Conservation (phyloP, 2,888 invertebrate species). For the Spodoptera littoralis region DNA sequence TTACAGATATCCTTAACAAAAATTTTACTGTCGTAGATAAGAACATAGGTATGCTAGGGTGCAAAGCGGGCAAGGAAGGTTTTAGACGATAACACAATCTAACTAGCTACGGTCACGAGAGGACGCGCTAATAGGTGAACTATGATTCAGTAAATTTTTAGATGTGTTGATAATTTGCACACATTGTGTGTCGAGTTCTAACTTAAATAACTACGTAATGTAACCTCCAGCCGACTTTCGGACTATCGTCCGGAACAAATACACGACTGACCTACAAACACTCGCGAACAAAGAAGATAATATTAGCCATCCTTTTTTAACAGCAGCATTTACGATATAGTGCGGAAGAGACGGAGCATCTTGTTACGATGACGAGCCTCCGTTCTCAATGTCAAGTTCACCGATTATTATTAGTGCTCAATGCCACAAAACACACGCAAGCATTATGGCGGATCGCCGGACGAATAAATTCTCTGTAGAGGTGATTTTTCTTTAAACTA, state of each 20-base stretch:
- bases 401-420: slow-evolving; percentile 88
- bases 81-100: slow-evolving; percentile 41
- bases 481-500: slow-evolving; percentile 54
- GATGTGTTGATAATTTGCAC: slow-evolving; percentile 60
- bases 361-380: slow-evolving; percentile 87
- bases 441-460: slow-evolving; percentile 74
- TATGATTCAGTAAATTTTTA: slow-evolving; percentile 53
- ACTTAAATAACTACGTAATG: slow-evolving; percentile 80
- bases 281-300: slow-evolving; percentile 81
- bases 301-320: slow-evolving; percentile 77
- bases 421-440: slow-evolving; percentile 87
- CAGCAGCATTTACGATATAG: slow-evolving; percentile 61
- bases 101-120: slow-evolving; percentile 48
- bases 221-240: slow-evolving; percentile 89
- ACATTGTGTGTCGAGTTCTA: slow-evolving; percentile 68
- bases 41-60: slow-evolving; percentile 10
- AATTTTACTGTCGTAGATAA: slow-evolving; percentile 9
- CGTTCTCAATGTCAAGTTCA: slow-evolving; percentile 89
- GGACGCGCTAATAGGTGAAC: slow-evolving; percentile 53
- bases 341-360: slow-evolving; percentile 79
- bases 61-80: slow-evolving; percentile 46
- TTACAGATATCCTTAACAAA: background rate
- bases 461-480: slow-evolving; percentile 66
- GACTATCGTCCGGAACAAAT: slow-evolving; percentile 87
- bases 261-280: slow-evolving; percentile 88